Evolutionary conservation across 2,797 vertebrate genomes (phyloP).

Genomic region (Xiphorhynchus erythropygius): DNA sequence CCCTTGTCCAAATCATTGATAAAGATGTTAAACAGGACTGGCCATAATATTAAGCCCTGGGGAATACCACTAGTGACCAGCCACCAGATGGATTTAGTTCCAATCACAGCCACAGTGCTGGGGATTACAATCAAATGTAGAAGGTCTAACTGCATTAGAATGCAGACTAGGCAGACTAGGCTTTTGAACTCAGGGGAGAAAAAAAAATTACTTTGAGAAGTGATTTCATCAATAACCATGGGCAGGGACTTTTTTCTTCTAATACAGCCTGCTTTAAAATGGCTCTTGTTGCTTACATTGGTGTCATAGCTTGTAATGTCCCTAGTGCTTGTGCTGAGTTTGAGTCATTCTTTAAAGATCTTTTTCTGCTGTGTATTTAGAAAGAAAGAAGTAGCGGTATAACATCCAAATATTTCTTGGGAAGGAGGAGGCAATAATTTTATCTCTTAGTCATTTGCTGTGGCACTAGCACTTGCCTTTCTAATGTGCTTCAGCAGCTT

Average conservation of each 20-base stretch:
- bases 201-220: neutral
- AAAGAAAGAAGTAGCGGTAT: neutral
- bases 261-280: neutral
- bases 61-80: neutral
- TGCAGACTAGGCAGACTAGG: neutral
- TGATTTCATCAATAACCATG: neutral
- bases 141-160: neutral
- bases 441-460: neutral
- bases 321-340: neutral
- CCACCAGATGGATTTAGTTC: neutral
- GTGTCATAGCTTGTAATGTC: neutral
- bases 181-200: neutral
- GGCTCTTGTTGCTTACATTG: neutral
- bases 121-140: neutral
- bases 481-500: neutral
- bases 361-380: neutral
- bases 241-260: neutral
- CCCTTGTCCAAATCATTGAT: no score
- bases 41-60: no score
- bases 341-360: neutral
- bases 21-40: neutral
- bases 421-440: neutral
- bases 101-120: neutral
- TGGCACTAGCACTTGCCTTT: neutral
- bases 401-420: neutral